phyloP scores from a whole-genome alignment of 2,888 invertebrate species.

The Megastigmus dorsalis region DNA sequence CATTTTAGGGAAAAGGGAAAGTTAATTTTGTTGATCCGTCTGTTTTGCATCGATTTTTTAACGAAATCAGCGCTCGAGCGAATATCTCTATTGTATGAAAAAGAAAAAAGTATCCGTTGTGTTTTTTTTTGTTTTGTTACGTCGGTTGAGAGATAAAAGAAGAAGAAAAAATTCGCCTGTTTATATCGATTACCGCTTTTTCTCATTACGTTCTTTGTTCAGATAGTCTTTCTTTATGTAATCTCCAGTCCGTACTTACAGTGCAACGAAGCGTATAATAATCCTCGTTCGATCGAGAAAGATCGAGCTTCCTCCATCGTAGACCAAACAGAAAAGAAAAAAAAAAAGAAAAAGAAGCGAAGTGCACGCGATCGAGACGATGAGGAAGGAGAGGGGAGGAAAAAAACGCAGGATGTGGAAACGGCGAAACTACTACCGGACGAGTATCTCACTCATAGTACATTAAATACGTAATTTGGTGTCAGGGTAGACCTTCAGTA shows the following conservation, averaged over 20 bases:
- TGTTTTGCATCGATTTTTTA: constrained; percentile 44
- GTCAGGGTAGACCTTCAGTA: constrained; percentile 83
- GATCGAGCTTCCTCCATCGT: constrained; percentile 37
- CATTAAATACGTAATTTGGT: constrained; percentile 91
- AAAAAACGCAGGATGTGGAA: constrained; percentile 51
- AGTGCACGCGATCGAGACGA: constrained; percentile 25
- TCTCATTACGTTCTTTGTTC: constrained; percentile 20
- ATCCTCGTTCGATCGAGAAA: constrained; percentile 30
- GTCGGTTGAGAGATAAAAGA: constrained; percentile 8
- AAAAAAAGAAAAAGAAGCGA: constrained; percentile 5
- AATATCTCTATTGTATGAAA: constrained; percentile 24
- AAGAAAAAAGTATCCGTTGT: constrained; percentile 41
- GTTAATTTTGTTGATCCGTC: constrained; percentile 50
- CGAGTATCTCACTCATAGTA: constrained; percentile 80
- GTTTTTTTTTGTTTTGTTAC: constrained; percentile 37
- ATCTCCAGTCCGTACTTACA: constrained; percentile 44
- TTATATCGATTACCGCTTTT: constrained; percentile 16
- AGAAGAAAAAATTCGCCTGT: constrained; percentile 43
- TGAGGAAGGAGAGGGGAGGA: neutral
- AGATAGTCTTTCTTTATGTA: constrained; percentile 15
- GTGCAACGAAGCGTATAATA: constrained; percentile 50
- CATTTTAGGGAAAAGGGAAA: constrained; percentile 20
- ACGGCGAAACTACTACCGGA: constrained; percentile 68
- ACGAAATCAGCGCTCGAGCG: constrained; percentile 23
- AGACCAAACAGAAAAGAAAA: constrained; percentile 15